Evolutionary conservation across 2,113 vertebrate species (phyloP).

Genomic region (Malurus cyaneus): DNA sequence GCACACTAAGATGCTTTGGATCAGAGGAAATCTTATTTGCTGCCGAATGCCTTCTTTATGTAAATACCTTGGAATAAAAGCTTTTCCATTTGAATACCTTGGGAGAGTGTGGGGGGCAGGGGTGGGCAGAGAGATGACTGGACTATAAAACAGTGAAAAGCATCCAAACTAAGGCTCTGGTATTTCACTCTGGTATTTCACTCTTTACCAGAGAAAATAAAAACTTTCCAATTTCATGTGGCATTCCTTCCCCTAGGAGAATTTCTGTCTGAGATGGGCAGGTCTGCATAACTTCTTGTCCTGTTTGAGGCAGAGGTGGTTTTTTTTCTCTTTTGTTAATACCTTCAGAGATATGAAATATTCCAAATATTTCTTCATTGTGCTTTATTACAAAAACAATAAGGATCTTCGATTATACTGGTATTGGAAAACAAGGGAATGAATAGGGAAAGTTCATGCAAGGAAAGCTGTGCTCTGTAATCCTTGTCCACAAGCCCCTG

Average conservation of each 20-base stretch:
- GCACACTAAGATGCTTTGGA: background rate
- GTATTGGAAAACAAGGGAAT: background rate
- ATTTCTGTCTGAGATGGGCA: background rate
- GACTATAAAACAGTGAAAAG: background rate
- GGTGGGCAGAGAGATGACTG: background rate
- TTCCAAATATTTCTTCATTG: background rate
- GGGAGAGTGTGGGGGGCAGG: background rate
- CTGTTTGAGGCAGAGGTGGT: background rate
- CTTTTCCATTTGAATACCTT: background rate
- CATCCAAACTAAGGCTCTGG: background rate
- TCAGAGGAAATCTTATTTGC: background rate
- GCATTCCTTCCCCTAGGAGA: background rate
- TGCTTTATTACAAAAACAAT: background rate
- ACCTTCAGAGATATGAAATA: background rate
- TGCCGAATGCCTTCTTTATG: background rate
- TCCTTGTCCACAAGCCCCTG: background rate
- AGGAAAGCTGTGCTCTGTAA: background rate
- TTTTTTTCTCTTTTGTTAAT: background rate
- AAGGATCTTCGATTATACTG: background rate
- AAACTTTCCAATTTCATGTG: background rate
- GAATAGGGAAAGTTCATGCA: background rate
- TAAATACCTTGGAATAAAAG: background rate
- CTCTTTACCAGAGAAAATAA: background rate
- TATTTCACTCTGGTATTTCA: background rate
- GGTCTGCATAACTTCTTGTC: background rate